These are phyloP conservation scores for Prunella himalayana DNA, from an alignment of 2,113 vertebrate species.

Conservation along the genomic window DNA sequence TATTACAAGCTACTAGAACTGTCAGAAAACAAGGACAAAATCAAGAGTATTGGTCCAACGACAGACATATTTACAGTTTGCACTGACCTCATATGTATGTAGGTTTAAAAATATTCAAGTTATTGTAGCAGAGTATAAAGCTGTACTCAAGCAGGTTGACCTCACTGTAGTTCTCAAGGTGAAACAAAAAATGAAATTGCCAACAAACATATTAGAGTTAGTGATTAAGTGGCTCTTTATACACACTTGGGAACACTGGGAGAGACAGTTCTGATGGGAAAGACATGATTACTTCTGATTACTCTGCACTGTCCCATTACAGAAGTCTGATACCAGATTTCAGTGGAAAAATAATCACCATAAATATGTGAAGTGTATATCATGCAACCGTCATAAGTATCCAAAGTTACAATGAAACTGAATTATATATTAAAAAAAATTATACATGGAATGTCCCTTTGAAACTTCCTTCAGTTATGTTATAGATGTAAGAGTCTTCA, in stretches of 20 bases:
- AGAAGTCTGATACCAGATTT: constrained; percentile 20
- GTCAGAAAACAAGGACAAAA: constrained; percentile 39
- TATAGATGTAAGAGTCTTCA: neutral
- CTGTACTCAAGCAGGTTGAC: constrained; percentile 39
- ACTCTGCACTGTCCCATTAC: neutral
- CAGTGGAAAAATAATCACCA: neutral
- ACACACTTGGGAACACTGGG: neutral
- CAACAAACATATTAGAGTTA: constrained; percentile 39
- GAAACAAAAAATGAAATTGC: constrained; percentile 56
- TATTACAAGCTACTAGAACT: constrained; percentile 7
- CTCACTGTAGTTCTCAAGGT: constrained; percentile 54
- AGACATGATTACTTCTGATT: constrained; percentile 35
- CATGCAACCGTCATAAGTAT: neutral
- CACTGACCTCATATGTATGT: constrained; percentile 39
- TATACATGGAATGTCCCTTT: neutral
- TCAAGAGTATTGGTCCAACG: neutral
- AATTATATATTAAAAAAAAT: constrained; percentile 29
- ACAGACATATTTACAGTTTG: constrained; percentile 56
- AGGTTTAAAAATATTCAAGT: constrained; percentile 47
- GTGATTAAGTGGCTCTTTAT: constrained; percentile 49
- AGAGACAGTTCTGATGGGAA: constrained; percentile 13
- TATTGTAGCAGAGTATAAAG: constrained; percentile 48
- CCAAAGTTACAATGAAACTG: neutral
- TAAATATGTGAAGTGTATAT: neutral
- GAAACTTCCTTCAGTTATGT: neutral